phyloP scores from a whole-genome alignment of 2,797 vertebrate species.

The Galagoides demidoff region DNA sequence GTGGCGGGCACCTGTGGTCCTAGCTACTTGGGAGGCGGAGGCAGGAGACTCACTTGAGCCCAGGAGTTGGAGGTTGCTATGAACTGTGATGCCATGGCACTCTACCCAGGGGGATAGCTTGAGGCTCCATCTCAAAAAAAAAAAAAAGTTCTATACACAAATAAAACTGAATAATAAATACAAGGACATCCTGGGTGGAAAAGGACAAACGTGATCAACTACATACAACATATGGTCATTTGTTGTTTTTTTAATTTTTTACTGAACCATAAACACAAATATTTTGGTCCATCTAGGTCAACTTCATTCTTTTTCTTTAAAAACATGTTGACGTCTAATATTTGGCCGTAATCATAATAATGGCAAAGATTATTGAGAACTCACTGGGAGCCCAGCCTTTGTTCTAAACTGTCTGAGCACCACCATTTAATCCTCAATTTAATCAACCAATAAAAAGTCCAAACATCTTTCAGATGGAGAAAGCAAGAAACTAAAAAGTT shows the following conservation, averaged over 20 bases:
- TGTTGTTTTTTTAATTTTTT: neutral
- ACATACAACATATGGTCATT: neutral
- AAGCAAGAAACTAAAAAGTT: neutral
- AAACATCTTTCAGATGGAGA: neutral
- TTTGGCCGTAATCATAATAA: neutral
- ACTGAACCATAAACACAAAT: neutral
- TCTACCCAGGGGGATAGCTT: too few species aligned
- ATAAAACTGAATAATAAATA: neutral
- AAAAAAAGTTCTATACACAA: too few species aligned
- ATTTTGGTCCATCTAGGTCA: neutral
- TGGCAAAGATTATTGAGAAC: neutral
- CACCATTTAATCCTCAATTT: too few species aligned
- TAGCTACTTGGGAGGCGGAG: too few species aligned
- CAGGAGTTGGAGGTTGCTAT: too few species aligned
- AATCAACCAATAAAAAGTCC: neutral
- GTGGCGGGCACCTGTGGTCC: too few species aligned
- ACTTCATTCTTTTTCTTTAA: neutral
- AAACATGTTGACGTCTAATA: neutral
- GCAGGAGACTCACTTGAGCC: too few species aligned
- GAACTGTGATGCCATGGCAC: too few species aligned
- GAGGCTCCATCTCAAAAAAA: too few species aligned
- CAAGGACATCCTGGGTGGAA: neutral
- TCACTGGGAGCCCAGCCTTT: neutral
- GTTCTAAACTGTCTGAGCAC: neutral
- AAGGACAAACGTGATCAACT: neutral